Percentiles rank a stretch among this genome's conserved stretches.
Conservation (phyloP, 1,140 invertebrate genomes). For the Halesus radiatus region DNA sequence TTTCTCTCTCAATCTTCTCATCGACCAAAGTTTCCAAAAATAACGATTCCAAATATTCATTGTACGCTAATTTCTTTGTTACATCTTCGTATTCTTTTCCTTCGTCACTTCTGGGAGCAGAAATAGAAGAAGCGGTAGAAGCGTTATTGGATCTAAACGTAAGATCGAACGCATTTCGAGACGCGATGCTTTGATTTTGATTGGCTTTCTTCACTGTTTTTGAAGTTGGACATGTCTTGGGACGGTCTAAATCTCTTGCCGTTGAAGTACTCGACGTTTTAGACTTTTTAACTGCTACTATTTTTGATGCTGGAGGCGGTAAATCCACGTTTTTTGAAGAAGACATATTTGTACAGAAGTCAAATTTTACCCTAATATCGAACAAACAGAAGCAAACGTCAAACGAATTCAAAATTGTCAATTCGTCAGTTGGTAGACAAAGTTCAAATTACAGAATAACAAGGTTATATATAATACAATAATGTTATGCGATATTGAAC, state of each 20-base stretch:
- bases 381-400: slow-evolving; percentile 21
- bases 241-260: not conserved
- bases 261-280: not conserved
- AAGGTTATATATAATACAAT: too few species aligned
- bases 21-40: slow-evolving; percentile 63
- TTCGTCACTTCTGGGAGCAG: not conserved
- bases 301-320: not conserved
- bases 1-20: slow-evolving; percentile 62
- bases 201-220: not conserved
- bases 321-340: not conserved
- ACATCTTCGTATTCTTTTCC: slow-evolving; percentile 27
- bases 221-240: not conserved
- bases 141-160: not conserved
- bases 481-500: too few species aligned
- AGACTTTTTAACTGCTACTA: not conserved
- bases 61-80: slow-evolving; percentile 44
- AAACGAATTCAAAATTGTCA: too few species aligned
- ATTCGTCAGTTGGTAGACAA: too few species aligned
- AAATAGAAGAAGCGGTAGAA: too few species aligned
- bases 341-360: not conserved
- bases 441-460: too few species aligned
- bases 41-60: slow-evolving; percentile 58
- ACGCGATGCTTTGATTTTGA: not conserved
- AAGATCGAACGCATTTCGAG: slow-evolving; percentile 17
- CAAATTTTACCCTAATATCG: not conserved